Evolutionary conservation across 92 coral and sea anemone species (phyloP).

Genomic region (Phenganax subtilis): DNA sequence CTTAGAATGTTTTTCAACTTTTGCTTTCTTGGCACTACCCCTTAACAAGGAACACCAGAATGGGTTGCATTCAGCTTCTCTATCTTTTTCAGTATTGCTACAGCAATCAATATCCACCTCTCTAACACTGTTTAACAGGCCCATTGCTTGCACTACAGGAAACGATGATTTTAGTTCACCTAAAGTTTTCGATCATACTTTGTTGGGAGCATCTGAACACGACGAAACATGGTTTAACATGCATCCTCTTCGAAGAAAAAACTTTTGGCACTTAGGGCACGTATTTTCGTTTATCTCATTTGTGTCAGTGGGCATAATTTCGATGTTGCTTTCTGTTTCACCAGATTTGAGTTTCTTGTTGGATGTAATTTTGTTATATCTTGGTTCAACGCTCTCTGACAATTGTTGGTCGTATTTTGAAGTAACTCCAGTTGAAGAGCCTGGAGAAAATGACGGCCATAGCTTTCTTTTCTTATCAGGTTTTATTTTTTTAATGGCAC

Average conservation of each 20-base stretch:
- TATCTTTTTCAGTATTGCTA: neutral
- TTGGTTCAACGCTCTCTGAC: conserved; percentile 35
- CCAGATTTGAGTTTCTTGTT: neutral
- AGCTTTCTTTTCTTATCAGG: conserved; percentile 3
- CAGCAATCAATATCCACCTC: neutral
- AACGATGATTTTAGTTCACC: conserved; percentile 15
- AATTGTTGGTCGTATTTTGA: conserved; percentile 41
- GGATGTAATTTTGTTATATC: conserved; percentile 11
- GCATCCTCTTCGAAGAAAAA: conserved; percentile 25
- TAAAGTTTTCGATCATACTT: conserved; percentile 11
- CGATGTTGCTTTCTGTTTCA: neutral
- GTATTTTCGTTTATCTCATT: neutral
- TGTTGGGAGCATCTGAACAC: neutral
- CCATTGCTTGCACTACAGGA: conserved; percentile 25
- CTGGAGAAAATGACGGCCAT: conserved; percentile 36
- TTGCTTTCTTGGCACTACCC: conserved; percentile 44
- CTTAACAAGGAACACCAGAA: conserved; percentile 31
- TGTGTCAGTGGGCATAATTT: neutral
- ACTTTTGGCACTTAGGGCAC: conserved; percentile 20
- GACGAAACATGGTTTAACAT: conserved; percentile 10
- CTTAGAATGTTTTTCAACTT: conserved; percentile 20
- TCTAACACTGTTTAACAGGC: neutral
- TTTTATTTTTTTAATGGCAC: neutral
- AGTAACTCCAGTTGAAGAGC: conserved; percentile 40
- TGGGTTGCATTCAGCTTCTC: neutral